Base-by-base conservation (phyloP, 2,797 vertebrate species). In the Odontamblyopus rebecca region DNA sequence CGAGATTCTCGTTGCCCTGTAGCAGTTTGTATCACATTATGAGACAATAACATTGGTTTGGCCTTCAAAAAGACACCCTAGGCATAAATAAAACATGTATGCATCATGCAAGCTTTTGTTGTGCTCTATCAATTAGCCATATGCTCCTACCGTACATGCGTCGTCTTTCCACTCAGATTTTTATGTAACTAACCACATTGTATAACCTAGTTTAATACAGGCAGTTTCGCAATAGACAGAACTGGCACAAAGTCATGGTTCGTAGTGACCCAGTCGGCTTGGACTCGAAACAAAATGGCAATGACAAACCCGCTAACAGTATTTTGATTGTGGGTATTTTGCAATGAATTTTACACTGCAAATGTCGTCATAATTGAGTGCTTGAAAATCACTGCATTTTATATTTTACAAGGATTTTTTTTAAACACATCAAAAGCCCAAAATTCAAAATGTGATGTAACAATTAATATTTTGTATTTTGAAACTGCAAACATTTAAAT, bases 1-100 rank as follows among this genome's bases (percentile, higher is more conserved):
- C 41, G 77, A 71, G 48, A 53, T 62, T 71, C 67, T 68, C 69
- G 68, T 72, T 60, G 70, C 15, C 30, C 66, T 71, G 73, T 66
- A 38, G 74, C 63, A 15, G 13, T 29, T 29, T 27, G 23, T 7
- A 65, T 65, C 63, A 26, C 61, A 50, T 65, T 50, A 50, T 16
- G 2, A 18, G 63, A 48, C 44, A 30, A 3, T 66, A n/a, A 66
- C 64, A 12, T 66, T 66, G 44, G 13, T 65, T 18, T 65, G 63
- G 27, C 41, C 64, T 13, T 50, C 5, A 26, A 16, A 27, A 65
- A 51, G 44, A 27, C 26, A 51, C 44, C 7, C 6, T 2, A 13
- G 38, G 26, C 44, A 27, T 29, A 66, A 50, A 50, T 19, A 18
- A 29, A 19, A 27, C 44, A 41, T 38, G 5, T 29, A 18, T 51